phyloP scores from a whole-genome alignment of 2,888 invertebrate species.

The Nemurella pictetii region DNA sequence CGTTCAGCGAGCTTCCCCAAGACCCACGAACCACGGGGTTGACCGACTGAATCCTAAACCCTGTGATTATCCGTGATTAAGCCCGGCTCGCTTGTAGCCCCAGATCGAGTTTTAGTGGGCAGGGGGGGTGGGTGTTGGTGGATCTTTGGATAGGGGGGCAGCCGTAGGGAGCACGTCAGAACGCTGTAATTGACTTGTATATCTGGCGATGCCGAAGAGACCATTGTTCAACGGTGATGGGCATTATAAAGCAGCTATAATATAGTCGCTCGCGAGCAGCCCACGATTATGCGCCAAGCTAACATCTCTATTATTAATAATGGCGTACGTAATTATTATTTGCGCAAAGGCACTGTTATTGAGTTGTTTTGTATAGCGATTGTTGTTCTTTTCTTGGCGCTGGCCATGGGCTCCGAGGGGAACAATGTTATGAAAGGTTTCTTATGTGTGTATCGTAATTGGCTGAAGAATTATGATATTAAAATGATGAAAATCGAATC shows the following conservation, averaged over 20 bases:
- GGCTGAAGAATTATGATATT: not conserved
- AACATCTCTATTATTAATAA: conserved; percentile 11
- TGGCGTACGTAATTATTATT: conserved; percentile 23
- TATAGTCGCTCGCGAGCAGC: not conserved
- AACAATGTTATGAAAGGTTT: not conserved
- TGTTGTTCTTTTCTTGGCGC: not conserved
- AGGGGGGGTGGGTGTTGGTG: too few relatives aligned
- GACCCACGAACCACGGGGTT: not conserved
- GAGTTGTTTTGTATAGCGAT: not conserved
- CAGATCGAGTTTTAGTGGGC: not conserved
- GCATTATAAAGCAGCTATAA: not conserved
- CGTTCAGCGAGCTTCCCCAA: not conserved
- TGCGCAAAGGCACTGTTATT: conserved; percentile 18
- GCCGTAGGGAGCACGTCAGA: not conserved
- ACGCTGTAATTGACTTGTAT: not conserved
- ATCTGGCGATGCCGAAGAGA: not conserved
- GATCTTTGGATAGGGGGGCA: not conserved
- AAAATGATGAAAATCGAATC: not conserved
- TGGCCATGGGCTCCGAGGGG: too few relatives aligned
- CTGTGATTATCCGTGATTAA: conserved; percentile 24
- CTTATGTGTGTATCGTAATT: not conserved
- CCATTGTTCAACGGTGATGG: not conserved
- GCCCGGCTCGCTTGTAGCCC: not conserved
- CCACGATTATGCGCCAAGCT: not conserved
- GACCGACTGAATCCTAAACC: not conserved